A percentile compares a stretch with the other conserved stretches of the same genome.
Evolutionary conservation across 2,113 vertebrate genomes (phyloP).

Genomic region (Microtus pennsylvanicus): DNA sequence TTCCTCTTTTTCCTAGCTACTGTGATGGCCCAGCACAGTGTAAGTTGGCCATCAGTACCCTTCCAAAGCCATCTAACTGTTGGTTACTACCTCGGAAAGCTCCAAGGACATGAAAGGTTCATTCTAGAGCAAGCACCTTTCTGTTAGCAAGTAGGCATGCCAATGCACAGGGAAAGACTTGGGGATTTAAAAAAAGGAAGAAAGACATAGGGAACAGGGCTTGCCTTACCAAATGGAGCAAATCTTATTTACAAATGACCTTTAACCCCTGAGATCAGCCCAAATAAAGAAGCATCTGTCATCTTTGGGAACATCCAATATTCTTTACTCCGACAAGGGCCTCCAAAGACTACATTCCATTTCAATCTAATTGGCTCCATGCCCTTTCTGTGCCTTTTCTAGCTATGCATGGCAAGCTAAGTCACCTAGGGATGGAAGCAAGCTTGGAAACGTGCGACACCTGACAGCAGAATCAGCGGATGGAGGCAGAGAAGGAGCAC

Average conservation of each 20-base stretch:
- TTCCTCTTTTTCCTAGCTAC: not conserved
- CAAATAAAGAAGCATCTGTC: conserved; percentile 78
- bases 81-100: conserved; percentile 8
- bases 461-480: conserved; percentile 34
- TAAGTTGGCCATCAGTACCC: not conserved
- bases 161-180: conserved; percentile 46
- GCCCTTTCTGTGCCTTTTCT: conserved; percentile 69
- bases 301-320: conserved; percentile 68
- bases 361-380: conserved; percentile 80
- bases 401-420: conserved; percentile 53
- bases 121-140: conserved; percentile 56
- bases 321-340: conserved; percentile 65
- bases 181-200: not conserved
- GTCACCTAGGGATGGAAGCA: conserved; percentile 42
- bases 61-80: not conserved
- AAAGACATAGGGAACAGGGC: conserved; percentile 21
- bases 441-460: conserved; percentile 43
- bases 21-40: not conserved
- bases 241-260: conserved; percentile 82
- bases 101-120: conserved; percentile 52
- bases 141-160: not conserved
- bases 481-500: not conserved
- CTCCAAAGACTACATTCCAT: conserved; percentile 71
- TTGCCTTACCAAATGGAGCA: conserved; percentile 75
- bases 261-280: conserved; percentile 63